Evolutionary conservation across 2,113 vertebrate genomes (phyloP).

Genomic region (Entosphenus tridentatus): DNA sequence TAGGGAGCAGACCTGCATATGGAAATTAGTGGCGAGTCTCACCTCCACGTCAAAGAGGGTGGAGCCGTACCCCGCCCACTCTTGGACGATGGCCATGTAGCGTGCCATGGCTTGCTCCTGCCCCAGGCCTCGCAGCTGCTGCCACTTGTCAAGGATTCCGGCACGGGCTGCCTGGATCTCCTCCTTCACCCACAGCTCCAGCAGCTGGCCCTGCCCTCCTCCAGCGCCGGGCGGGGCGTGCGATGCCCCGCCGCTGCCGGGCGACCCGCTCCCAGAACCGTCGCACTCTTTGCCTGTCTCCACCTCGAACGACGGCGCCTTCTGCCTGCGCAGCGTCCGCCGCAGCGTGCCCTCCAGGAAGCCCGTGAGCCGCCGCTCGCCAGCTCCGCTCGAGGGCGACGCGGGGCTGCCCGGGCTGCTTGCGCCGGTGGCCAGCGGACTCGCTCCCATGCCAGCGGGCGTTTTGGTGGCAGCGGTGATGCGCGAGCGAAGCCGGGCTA

Average conservation of each 20-base stretch:
- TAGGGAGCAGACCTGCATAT: no score
- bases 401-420: background rate
- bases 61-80: conserved; percentile 70
- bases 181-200: conserved; percentile 82
- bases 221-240: background rate
- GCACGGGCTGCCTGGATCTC: conserved; percentile 61
- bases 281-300: no score
- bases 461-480: conserved; percentile 54
- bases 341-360: conserved; percentile 59
- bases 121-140: conserved; percentile 43
- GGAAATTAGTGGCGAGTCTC: conserved; percentile 8
- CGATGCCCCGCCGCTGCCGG: background rate
- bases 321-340: conserved; percentile 52
- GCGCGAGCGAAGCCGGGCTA: conserved; percentile 49
- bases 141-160: conserved; percentile 62
- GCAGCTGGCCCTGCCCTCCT: conserved; percentile 41
- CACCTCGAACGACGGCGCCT: conserved; percentile 58
- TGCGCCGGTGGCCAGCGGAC: no score
- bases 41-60: conserved; percentile 80
- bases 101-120: conserved; percentile 76
- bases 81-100: conserved; percentile 61
- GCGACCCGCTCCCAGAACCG: background rate
- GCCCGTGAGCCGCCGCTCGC: conserved; percentile 49
- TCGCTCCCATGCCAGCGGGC: no score
- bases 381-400: conserved; percentile 18